These are phyloP conservation scores for Mongoloraphidia duomilia DNA, from an alignment of 2,888 invertebrate species.

Conservation along the genomic window DNA sequence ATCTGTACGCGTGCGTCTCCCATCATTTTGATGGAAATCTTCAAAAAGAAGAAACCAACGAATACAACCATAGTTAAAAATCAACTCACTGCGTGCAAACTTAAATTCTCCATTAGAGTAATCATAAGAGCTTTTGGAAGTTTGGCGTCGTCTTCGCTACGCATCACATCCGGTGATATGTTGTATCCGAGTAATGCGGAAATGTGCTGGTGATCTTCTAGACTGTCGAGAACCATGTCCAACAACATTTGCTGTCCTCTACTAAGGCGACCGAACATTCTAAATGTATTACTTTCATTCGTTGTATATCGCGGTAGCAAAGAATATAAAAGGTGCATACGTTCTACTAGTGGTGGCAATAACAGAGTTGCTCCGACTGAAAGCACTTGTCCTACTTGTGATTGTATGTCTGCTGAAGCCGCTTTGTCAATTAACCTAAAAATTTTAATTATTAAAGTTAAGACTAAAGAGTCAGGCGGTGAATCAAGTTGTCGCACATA, in stretches of 20 bases:
- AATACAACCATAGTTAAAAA: too few relatives aligned
- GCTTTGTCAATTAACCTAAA: constrained; percentile 29
- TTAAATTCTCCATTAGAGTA: constrained; percentile 38
- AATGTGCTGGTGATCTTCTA: constrained; percentile 43
- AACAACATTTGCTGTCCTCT: constrained; percentile 45
- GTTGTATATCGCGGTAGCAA: constrained; percentile 31
- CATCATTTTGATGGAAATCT: too few relatives aligned
- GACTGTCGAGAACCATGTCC: constrained; percentile 41
- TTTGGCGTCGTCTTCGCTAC: constrained; percentile 15
- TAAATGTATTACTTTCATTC: too few relatives aligned
- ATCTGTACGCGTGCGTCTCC: too few relatives aligned
- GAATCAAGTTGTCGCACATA: too few relatives aligned
- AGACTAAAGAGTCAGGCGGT: too few relatives aligned
- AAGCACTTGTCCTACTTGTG: constrained; percentile 39
- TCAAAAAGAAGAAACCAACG: too few relatives aligned
- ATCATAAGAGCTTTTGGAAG: constrained; percentile 37
- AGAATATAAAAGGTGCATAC: constrained; percentile 40
- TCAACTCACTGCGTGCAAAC: constrained; percentile 34
- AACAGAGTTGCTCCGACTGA: constrained; percentile 42
- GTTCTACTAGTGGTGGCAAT: constrained; percentile 40
- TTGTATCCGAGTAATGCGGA: constrained; percentile 38
- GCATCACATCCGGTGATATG: constrained; percentile 13
- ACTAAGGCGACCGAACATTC: constrained; percentile 32
- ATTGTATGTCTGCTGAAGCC: constrained; percentile 35
- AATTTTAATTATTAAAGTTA: too few relatives aligned